These are phyloP conservation scores for Lasioglossum vierecki DNA, from an alignment of 2,888 invertebrate species.

Conservation along the genomic window DNA sequence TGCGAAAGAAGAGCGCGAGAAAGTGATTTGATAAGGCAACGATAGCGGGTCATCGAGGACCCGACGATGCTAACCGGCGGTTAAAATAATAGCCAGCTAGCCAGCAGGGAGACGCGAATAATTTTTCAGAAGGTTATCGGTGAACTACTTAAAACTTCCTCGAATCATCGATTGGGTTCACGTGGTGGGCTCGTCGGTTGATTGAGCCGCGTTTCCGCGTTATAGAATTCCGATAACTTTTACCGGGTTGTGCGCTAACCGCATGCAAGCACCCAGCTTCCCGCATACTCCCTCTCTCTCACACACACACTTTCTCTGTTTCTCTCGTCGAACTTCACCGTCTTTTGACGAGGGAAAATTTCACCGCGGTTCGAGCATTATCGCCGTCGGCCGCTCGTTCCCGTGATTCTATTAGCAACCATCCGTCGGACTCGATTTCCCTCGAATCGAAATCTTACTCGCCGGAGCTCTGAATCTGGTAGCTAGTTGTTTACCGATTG, in stretches of 20 bases:
- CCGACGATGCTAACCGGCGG: not conserved
- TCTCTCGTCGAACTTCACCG: conserved; percentile 12
- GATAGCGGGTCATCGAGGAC: not conserved
- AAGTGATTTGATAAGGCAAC: not conserved
- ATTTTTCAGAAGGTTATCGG: conserved; percentile 23
- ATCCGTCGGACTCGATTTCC: not conserved
- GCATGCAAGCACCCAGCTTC: conserved; percentile 50
- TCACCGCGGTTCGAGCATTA: conserved; percentile 14
- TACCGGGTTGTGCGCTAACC: conserved; percentile 40
- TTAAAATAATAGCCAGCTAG: conserved; percentile 15
- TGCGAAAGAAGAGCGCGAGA: not conserved
- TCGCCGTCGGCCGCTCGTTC: not conserved
- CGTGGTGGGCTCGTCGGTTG: conserved; percentile 39
- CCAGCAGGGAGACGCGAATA: not conserved
- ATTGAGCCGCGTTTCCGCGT: conserved; percentile 31
- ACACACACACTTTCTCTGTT: conserved; percentile 18
- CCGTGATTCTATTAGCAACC: not conserved
- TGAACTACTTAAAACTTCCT: conserved; percentile 32
- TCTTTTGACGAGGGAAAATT: conserved; percentile 51
- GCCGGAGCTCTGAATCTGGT: not conserved
- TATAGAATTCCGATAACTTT: conserved; percentile 58
- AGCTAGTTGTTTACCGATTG: not conserved
- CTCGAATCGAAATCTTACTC: not conserved
- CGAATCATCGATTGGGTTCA: conserved; percentile 30
- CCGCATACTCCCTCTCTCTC: conserved; percentile 30